Evolutionary conservation across 2,113 vertebrate genomes (phyloP).

Genomic region (Upupa epops): DNA sequence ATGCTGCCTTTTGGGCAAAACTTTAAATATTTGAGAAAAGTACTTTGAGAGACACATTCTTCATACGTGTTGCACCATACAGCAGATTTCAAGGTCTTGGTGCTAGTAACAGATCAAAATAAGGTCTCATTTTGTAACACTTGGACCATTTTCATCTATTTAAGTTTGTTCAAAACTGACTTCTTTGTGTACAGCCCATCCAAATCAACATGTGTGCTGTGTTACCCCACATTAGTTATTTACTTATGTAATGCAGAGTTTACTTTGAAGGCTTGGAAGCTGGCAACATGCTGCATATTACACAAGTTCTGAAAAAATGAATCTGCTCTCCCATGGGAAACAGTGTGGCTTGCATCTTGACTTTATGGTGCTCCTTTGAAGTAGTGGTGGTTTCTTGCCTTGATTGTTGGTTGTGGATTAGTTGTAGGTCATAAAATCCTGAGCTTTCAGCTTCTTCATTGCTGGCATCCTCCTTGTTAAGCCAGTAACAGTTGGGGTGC

Average conservation of each 20-base stretch:
- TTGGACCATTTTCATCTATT: not conserved
- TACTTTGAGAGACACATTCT: accelerated
- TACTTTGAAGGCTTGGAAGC: not conserved
- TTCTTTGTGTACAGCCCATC: not conserved
- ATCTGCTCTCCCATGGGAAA: not conserved
- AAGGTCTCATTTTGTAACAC: not conserved
- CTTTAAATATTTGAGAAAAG: not conserved
- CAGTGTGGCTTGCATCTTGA: not conserved
- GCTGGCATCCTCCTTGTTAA: not conserved
- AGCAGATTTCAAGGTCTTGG: not conserved
- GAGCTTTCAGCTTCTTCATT: not conserved
- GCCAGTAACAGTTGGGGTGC: not conserved
- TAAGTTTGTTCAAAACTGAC: not conserved
- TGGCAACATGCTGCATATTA: not conserved
- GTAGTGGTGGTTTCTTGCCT: not conserved
- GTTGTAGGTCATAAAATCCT: not conserved
- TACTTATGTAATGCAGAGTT: not conserved
- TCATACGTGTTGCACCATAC: accelerated
- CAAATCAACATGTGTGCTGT: not conserved
- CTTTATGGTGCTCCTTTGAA: not conserved
- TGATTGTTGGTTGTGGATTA: not conserved
- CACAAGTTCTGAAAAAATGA: not conserved
- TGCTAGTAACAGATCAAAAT: not conserved
- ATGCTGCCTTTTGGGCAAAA: not conserved
- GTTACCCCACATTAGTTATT: not conserved